Evolutionary conservation across 2,888 invertebrate genomes (phyloP).

Genomic region (Dysmachus trigonus): DNA sequence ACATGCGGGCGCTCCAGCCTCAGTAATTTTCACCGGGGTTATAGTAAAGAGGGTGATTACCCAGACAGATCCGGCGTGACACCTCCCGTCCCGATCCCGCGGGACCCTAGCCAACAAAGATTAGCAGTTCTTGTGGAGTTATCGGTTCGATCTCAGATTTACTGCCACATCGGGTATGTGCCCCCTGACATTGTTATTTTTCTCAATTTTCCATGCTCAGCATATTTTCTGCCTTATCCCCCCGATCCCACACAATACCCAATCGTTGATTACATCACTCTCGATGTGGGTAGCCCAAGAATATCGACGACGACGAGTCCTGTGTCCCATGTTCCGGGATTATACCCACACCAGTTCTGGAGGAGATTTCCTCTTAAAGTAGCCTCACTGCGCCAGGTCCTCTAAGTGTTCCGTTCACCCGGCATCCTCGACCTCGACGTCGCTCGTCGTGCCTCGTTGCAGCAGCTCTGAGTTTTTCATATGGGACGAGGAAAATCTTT

Average conservation of each 20-base stretch:
- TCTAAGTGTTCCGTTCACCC: background rate
- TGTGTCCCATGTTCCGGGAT: background rate
- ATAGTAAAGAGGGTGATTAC: constrained; percentile 6
- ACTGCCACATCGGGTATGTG: constrained; percentile 18
- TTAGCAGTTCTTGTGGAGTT: constrained; percentile 11
- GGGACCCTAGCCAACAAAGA: background rate
- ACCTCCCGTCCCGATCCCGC: background rate
- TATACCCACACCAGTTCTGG: background rate
- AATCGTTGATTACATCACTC: constrained; percentile 27
- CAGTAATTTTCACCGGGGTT: background rate
- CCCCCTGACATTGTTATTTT: constrained; percentile 20
- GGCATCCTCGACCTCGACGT: background rate
- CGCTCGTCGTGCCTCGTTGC: background rate
- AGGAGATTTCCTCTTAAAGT: background rate
- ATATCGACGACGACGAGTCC: constrained; percentile 15
- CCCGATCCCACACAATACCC: constrained; percentile 13
- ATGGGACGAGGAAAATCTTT: background rate
- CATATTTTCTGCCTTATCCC: constrained; percentile 28
- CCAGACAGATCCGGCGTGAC: background rate
- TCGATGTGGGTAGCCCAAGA: background rate
- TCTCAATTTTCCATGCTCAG: constrained; percentile 30
- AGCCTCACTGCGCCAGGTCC: background rate
- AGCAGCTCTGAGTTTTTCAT: background rate
- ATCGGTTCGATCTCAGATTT: constrained; percentile 4
- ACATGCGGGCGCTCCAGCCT: background rate